Conservation (phyloP, 2,888 invertebrate genomes). For the Stegophylla sp. region DNA sequence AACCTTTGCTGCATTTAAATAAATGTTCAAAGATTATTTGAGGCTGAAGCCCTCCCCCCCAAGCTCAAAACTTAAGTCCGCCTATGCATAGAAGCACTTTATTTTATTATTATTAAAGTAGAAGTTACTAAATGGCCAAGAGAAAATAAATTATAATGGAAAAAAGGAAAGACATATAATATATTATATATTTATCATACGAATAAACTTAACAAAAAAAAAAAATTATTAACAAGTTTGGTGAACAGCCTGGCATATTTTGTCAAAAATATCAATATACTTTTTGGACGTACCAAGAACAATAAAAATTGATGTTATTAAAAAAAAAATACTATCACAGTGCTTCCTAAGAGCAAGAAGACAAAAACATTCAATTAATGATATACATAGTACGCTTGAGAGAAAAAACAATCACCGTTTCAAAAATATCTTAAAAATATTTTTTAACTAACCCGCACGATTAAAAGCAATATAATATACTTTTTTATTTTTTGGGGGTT, state of each 20-base stretch:
- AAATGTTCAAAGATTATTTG: too few relatives aligned
- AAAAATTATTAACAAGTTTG: conserved; percentile 48
- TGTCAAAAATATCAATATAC: conserved; percentile 25
- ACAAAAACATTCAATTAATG: conserved; percentile 41
- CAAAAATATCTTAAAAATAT: conserved; percentile 37
- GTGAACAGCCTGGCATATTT: conserved; percentile 43
- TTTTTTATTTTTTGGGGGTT: neutral
- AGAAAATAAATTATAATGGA: conserved; percentile 22
- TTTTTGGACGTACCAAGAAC: conserved; percentile 35
- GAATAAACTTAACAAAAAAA: conserved; percentile 57
- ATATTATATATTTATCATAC: conserved; percentile 45
- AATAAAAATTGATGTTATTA: neutral
- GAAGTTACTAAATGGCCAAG: conserved; percentile 1
- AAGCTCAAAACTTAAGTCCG: too few relatives aligned
- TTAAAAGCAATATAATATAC: conserved; percentile 16
- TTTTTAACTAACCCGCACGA: conserved; percentile 29
- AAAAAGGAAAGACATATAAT: conserved; percentile 31
- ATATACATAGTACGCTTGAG: conserved; percentile 12
- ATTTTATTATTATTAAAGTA: conserved; percentile 24
- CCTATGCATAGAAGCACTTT: too few relatives aligned
- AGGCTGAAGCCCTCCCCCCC: too few relatives aligned
- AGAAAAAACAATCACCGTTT: conserved; percentile 54
- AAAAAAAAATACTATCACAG: conserved; percentile 57
- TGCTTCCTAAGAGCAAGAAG: conserved; percentile 56
- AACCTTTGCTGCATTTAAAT: too few relatives aligned